These are phyloP conservation scores for Calliopum simillimum DNA, from an alignment of 2,888 invertebrate genomes.

Conservation along the genomic window DNA sequence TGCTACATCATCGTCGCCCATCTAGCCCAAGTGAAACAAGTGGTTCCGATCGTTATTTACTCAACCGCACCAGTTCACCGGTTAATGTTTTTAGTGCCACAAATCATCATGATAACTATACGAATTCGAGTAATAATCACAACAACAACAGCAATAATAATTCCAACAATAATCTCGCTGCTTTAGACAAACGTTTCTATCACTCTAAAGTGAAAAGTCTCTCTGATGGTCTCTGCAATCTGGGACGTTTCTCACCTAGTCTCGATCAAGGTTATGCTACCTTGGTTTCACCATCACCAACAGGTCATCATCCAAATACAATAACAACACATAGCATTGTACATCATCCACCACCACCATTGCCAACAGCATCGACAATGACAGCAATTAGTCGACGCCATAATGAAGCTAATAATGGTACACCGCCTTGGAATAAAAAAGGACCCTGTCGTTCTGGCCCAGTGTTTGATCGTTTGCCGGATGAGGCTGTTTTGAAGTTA, in stretches of 20 bases:
- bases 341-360: constrained; percentile 48
- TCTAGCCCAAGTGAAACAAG: constrained; percentile 68
- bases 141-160: constrained; percentile 46
- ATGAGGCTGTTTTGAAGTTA: constrained; percentile 77
- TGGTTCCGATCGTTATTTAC: constrained; percentile 65
- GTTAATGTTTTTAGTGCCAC: constrained; percentile 59
- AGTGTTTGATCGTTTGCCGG: constrained; percentile 73
- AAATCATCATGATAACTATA: constrained; percentile 52
- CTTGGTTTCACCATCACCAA: constrained; percentile 73
- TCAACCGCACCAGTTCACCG: constrained; percentile 64
- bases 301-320: constrained; percentile 58
- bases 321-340: constrained; percentile 51
- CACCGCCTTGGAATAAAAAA: constrained; percentile 67
- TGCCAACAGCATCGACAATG: constrained; percentile 42
- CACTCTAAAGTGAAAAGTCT: constrained; percentile 66
- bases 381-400: constrained; percentile 46
- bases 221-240: constrained; percentile 64
- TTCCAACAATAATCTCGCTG: constrained; percentile 50
- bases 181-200: constrained; percentile 60
- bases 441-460: constrained; percentile 66
- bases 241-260: constrained; percentile 73
- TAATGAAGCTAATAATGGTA: constrained; percentile 47
- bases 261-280: constrained; percentile 87
- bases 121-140: constrained; percentile 49
- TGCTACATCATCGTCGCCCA: constrained; percentile 60